These are phyloP conservation scores for Gallinago solitaria DNA, from an alignment of 2,797 vertebrate species.

Conservation along the genomic window DNA sequence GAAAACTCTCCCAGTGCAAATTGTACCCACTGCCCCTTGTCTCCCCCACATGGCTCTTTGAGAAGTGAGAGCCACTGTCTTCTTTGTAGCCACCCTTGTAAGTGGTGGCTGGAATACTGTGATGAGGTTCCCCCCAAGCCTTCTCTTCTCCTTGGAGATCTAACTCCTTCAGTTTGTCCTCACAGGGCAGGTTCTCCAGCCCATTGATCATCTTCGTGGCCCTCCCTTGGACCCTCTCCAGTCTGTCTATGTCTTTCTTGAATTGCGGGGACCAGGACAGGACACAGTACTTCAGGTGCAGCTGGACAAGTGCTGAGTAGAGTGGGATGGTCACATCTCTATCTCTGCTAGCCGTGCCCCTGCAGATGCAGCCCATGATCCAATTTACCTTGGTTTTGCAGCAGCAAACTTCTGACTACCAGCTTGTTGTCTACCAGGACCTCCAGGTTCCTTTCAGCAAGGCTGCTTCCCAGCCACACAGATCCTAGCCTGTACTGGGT, in stretches of 20 bases:
- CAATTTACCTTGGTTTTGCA: rapidly evolving
- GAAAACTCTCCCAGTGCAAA: background rate
- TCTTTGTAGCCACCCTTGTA: background rate
- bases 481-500: background rate
- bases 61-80: background rate
- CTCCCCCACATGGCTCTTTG: background rate
- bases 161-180: background rate
- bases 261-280: background rate
- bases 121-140: background rate
- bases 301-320: rapidly evolving
- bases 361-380: rapidly evolving
- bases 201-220: background rate
- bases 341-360: background rate
- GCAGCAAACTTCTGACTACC: rapidly evolving
- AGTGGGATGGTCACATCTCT: background rate
- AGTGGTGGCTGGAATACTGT: background rate
- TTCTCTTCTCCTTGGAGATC: background rate
- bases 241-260: rapidly evolving
- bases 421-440: background rate
- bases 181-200: background rate
- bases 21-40: background rate
- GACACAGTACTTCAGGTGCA: background rate
- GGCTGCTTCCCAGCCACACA: background rate
- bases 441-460: background rate
- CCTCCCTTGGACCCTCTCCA: background rate